phyloP scores from a whole-genome alignment of 1,140 invertebrate genomes.

The Cyphomyrmex costatus region DNA sequence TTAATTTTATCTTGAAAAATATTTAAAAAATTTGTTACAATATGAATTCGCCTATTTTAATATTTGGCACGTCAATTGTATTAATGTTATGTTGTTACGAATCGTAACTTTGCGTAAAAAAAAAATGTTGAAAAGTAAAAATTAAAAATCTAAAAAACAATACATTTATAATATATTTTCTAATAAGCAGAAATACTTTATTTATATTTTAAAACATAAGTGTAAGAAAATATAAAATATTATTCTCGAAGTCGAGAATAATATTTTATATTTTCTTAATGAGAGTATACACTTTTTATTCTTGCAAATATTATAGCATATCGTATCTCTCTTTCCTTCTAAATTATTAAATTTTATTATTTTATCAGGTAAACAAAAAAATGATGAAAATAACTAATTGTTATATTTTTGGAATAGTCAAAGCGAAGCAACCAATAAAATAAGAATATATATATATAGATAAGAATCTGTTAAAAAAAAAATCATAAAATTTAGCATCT shows the following conservation, averaged over 20 bases:
- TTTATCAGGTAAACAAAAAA: background rate
- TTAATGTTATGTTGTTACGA: constrained; percentile 21
- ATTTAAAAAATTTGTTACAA: background rate
- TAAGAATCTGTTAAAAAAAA: background rate
- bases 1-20: constrained; percentile 37
- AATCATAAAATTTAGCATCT: background rate
- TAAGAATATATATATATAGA: too few species aligned
- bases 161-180: background rate
- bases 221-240: too few species aligned
- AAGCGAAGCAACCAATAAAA: background rate
- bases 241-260: too few species aligned
- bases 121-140: background rate
- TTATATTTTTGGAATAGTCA: constrained; percentile 17
- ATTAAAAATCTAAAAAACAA: constrained; percentile 4
- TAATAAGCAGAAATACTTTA: constrained; percentile 10
- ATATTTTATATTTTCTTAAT: constrained; percentile 2
- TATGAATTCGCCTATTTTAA: constrained; percentile 14
- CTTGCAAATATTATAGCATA: background rate
- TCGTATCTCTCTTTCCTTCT: background rate
- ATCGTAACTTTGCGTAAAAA: background rate
- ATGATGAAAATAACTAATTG: background rate
- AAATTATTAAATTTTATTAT: constrained; percentile 8
- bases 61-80: constrained; percentile 49
- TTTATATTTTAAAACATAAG: constrained; percentile 7
- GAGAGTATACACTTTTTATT: background rate